Evolutionary conservation across 1,140 invertebrate species (phyloP).

Genomic region (Caenorhabditis remanei): DNA sequence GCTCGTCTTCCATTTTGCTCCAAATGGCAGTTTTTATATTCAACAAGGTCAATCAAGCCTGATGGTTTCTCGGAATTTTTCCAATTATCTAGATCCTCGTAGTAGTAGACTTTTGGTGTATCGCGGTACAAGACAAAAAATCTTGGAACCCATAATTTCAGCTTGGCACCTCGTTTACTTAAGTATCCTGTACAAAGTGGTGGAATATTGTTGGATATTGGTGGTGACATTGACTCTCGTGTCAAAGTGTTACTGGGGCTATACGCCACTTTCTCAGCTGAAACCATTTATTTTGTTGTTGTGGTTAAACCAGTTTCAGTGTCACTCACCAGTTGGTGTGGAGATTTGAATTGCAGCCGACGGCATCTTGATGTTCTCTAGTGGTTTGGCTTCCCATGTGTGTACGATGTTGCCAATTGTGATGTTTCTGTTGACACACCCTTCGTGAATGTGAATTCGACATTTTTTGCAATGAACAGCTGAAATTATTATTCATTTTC

Average conservation of each 20-base stretch:
- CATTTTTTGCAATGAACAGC: slow-evolving; percentile 42
- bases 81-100: slow-evolving; percentile 35
- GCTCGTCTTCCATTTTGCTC: slow-evolving; percentile 15
- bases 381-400: slow-evolving; percentile 22
- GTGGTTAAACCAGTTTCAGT: neutral
- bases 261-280: slow-evolving; percentile 1
- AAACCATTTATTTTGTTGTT: neutral
- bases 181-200: slow-evolving; percentile 33
- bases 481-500: slow-evolving; percentile 12
- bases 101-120: slow-evolving; percentile 32
- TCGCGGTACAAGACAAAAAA: slow-evolving; percentile 28
- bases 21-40: slow-evolving; percentile 8
- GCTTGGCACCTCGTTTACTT: slow-evolving; percentile 41
- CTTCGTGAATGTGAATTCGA: slow-evolving; percentile 24
- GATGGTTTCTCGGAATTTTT: slow-evolving; percentile 12
- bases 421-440: slow-evolving; percentile 19
- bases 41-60: slow-evolving; percentile 1
- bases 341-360: slow-evolving; percentile 18
- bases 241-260: slow-evolving; percentile 7
- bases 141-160: slow-evolving; percentile 31
- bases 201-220: neutral
- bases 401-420: slow-evolving; percentile 1
- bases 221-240: slow-evolving; percentile 18
- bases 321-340: neutral
- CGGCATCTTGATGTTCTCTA: slow-evolving; percentile 13